Evolutionary conservation across 2,888 invertebrate species (phyloP), one percentile per base, ranked within the genome.

Genomic region (Junonia oenone): DNA sequence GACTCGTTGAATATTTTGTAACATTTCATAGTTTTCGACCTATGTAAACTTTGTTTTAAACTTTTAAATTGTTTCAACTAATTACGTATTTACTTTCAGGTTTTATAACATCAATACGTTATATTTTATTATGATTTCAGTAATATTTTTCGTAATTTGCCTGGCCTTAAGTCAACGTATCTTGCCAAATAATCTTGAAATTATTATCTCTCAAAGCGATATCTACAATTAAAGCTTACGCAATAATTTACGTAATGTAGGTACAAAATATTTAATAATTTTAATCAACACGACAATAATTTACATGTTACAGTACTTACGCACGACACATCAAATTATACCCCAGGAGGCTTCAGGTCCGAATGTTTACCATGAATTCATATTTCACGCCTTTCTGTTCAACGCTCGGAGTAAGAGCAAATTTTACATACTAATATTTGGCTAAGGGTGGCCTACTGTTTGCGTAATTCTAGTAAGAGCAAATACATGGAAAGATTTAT

Each of bases 41-140:
- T 55, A 61, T 58, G 60, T 37, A 58, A 55, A 61, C 55, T 55
- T 13, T 47, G 50, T 56, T 45, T 13, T 13, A 14, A 33, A n/a
- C n/a, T n/a, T n/a, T n/a, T n/a, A n/a, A n/a, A n/a, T n/a, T n/a
- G n/a, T n/a, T n/a, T n/a, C n/a, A n/a, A n/a, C n/a, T n/a, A n/a
- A n/a, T n/a, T n/a, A n/a, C n/a, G n/a, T n/a, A n/a, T n/a, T n/a
- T n/a, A n/a, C n/a, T n/a, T n/a, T n/a, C n/a, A n/a, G n/a, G n/a
- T n/a, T n/a, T n/a, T n/a, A n/a, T n/a, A n/a, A n/a, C n/a, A n/a
- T n/a, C n/a, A n/a, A n/a, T n/a, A n/a, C n/a, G n/a, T n/a, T n/a
- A n/a, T n/a, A n/a, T n/a, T n/a, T n/a, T n/a, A n/a, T n/a, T n/a
- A n/a, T n/a, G n/a, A n/a, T n/a, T n/a, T n/a, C n/a, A n/a, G n/a